A percentile compares a stretch with the other conserved stretches of the same genome.
Conservation (phyloP, 2,113 vertebrate species). For the Chaenogobius annularis region DNA sequence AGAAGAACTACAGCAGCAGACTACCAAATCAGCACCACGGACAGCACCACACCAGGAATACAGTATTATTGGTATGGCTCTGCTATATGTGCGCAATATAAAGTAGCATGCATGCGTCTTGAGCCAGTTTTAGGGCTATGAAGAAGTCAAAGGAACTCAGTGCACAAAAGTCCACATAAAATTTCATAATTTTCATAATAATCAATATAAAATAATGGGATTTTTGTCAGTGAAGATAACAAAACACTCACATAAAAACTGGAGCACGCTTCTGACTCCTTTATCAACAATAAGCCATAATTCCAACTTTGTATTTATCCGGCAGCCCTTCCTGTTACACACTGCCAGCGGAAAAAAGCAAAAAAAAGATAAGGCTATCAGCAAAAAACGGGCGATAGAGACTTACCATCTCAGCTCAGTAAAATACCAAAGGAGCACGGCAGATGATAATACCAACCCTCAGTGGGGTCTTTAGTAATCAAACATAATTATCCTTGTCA, state of each 20-base stretch:
- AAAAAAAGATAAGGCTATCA: conserved; percentile 22
- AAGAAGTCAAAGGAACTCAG: not conserved
- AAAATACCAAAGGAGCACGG: conserved; percentile 52
- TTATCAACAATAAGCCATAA: conserved; percentile 8
- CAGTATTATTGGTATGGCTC: not conserved
- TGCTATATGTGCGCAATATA: not conserved
- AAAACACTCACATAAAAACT: not conserved
- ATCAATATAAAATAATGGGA: not conserved
- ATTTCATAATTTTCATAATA: not conserved
- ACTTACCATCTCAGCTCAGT: conserved; percentile 40
- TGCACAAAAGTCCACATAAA: not conserved
- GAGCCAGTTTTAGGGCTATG: not conserved
- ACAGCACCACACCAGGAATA: conserved; percentile 31
- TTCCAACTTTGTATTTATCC: conserved; percentile 25
- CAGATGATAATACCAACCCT: conserved; percentile 51
- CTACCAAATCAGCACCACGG: conserved; percentile 46
- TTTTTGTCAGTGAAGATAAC: not conserved
- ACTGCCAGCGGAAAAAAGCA: not conserved
- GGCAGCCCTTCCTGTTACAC: conserved; percentile 35
- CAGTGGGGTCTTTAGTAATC: conserved; percentile 64
- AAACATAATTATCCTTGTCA: conserved; percentile 69
- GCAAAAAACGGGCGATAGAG: conserved; percentile 33
- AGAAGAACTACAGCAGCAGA: not conserved
- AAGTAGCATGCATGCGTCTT: not conserved
- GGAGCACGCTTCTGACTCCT: not conserved